Evolutionary conservation across 2,888 invertebrate genomes (phyloP).

Genomic region (Hemaris fuciformis): DNA sequence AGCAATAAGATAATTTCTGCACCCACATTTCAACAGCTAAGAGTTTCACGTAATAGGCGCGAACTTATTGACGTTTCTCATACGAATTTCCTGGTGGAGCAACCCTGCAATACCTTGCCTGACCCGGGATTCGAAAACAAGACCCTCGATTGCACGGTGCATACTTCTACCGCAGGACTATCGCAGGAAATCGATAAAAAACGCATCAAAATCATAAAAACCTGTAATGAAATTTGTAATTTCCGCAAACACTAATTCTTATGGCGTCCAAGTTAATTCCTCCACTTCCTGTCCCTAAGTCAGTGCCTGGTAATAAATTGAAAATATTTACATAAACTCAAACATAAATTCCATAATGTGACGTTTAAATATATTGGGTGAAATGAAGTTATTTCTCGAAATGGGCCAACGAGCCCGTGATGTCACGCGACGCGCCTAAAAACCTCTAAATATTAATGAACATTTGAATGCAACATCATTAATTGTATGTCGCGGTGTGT

Average conservation of each 20-base stretch:
- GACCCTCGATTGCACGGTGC: too few relatives aligned
- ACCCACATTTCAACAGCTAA: too few relatives aligned
- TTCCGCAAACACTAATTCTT: background rate
- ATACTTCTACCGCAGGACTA: too few relatives aligned
- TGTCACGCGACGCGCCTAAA: slow-evolving; percentile 34
- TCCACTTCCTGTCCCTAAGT: background rate
- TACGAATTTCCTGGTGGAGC: too few relatives aligned
- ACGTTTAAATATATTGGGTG: slow-evolving; percentile 8
- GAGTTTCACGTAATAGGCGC: too few relatives aligned
- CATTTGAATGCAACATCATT: slow-evolving; percentile 36
- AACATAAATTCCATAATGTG: slow-evolving; percentile 3
- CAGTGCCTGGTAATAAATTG: background rate
- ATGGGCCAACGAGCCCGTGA: slow-evolving; percentile 21
- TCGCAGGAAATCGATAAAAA: too few relatives aligned
- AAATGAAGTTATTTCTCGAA: slow-evolving; percentile 16
- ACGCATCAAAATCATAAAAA: background rate
- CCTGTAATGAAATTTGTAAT: background rate
- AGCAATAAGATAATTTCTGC: too few relatives aligned
- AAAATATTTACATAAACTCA: background rate
- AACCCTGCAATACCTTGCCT: too few relatives aligned
- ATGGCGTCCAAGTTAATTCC: background rate
- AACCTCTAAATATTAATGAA: slow-evolving; percentile 32
- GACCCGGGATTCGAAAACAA: too few relatives aligned
- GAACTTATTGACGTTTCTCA: too few relatives aligned
- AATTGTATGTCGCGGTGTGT: slow-evolving; percentile 39